Percentiles rank a stretch among this genome's conserved stretches.
Evolutionary conservation across 2,888 invertebrate genomes (phyloP).

Genomic region (Cryptus viduatorius): DNA sequence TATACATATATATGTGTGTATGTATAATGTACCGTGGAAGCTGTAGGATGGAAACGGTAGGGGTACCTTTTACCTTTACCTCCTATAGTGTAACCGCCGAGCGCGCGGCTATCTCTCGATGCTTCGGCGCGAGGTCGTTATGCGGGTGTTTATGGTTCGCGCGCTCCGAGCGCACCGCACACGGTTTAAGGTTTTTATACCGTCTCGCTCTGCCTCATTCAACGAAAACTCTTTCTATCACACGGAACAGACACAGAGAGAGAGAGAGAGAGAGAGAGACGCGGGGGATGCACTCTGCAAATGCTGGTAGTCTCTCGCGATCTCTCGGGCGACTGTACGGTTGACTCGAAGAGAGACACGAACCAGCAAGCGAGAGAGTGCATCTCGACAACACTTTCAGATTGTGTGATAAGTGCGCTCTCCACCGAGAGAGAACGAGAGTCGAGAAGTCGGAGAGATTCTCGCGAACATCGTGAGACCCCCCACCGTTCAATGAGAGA

Average conservation of each 20-base stretch:
- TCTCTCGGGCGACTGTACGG: slow-evolving; percentile 42
- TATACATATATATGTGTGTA: slow-evolving; percentile 11
- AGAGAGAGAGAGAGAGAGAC: slow-evolving; percentile 10
- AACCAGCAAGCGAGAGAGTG: slow-evolving; percentile 7
- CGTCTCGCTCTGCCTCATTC: slow-evolving; percentile 53
- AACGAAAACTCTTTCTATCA: slow-evolving; percentile 42
- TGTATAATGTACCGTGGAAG: slow-evolving; percentile 27
- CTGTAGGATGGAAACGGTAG: slow-evolving; percentile 29
- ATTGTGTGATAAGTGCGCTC: slow-evolving; percentile 80
- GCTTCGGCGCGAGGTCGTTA: slow-evolving; percentile 75
- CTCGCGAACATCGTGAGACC: slow-evolving; percentile 72
- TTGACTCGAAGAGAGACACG: slow-evolving; percentile 48
- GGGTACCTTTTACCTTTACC: slow-evolving; percentile 60
- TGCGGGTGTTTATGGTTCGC: slow-evolving; percentile 80
- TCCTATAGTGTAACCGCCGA: slow-evolving; percentile 54
- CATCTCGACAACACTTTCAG: slow-evolving; percentile 73
- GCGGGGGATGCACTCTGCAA: slow-evolving; percentile 57
- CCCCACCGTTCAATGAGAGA: slow-evolving; percentile 84
- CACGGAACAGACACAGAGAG: slow-evolving; percentile 23
- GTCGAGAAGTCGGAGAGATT: slow-evolving; percentile 50
- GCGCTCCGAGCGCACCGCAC: slow-evolving; percentile 62
- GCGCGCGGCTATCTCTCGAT: slow-evolving; percentile 57
- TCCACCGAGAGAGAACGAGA: slow-evolving; percentile 50
- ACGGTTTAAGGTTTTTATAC: slow-evolving; percentile 54
- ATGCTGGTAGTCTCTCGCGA: slow-evolving; percentile 62